These are phyloP conservation scores for Zoanthus gigantus DNA, from an alignment of 92 coral and sea anemone genomes.

Conservation along the genomic window DNA sequence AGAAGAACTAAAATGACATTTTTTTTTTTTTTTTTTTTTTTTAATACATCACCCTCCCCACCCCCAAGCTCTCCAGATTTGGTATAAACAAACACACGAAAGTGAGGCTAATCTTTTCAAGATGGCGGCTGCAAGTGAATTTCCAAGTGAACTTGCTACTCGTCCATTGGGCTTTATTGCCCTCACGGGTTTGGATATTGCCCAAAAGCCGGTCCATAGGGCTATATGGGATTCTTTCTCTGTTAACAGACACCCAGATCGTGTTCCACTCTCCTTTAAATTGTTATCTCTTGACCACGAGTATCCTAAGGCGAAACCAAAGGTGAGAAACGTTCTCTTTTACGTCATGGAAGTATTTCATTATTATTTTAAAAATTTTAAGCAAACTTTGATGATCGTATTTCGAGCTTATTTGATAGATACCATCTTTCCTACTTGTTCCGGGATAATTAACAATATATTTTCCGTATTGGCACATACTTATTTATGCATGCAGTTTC, in stretches of 20 bases:
- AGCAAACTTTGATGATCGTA: no score
- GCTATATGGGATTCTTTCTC: constrained; percentile 98
- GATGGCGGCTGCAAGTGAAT: constrained; percentile 99
- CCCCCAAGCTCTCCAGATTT: background rate
- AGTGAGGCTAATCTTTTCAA: constrained; percentile 52
- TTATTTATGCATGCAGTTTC: no score
- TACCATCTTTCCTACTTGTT: no score
- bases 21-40: no score
- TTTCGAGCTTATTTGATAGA: no score
- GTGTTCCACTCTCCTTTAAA: constrained; percentile 90
- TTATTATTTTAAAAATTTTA: no score
- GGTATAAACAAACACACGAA: background rate
- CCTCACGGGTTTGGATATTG: constrained; percentile 85
- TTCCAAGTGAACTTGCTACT: constrained; percentile 92
- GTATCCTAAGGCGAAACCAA: constrained; percentile 88
- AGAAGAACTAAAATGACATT: no score
- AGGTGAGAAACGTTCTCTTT: constrained; percentile 54
- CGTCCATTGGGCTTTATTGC: constrained; percentile 94
- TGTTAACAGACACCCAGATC: constrained; percentile 87
- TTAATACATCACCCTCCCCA: background rate
- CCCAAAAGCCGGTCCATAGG: constrained; percentile 82
- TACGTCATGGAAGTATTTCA: no score
- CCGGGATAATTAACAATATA: no score
- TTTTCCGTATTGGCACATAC: no score
- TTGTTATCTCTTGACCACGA: constrained; percentile 85